Conservation (phyloP, 2,797 vertebrate genomes). For the Oreochromis mossambicus region DNA sequence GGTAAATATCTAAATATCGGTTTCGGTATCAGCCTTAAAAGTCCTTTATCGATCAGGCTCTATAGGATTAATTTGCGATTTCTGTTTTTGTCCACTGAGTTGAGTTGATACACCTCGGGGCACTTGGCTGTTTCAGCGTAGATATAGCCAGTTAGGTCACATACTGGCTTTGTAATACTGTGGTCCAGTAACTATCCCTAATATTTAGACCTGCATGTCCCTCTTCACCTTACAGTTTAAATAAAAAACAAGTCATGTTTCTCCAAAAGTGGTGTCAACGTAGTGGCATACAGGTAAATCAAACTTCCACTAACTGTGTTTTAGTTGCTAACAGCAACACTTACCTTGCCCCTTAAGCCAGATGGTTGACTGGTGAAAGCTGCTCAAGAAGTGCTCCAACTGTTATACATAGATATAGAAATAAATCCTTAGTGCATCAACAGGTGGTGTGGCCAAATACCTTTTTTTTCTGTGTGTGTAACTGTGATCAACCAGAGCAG, state of each 20-base stretch:
- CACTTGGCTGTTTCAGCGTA: neutral
- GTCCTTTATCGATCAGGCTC: neutral
- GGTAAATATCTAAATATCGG: neutral
- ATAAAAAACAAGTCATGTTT: neutral
- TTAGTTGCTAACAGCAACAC: neutral
- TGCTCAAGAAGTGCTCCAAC: neutral
- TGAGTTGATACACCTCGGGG: neutral
- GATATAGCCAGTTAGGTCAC: rapidly evolving
- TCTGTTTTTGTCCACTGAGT: neutral
- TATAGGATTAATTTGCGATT: rapidly evolving
- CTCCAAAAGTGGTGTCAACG: neutral
- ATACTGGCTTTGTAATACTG: neutral
- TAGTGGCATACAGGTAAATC: neutral
- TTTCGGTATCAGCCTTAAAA: neutral
- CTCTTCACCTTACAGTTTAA: neutral
- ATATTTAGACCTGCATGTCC: neutral
- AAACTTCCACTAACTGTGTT: neutral
- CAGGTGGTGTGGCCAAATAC: neutral
- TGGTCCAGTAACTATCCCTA: neutral
- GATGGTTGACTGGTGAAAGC: neutral
- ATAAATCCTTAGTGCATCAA: neutral
- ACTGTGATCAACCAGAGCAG: neutral
- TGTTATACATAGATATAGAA: neutral
- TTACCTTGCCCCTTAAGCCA: neutral
- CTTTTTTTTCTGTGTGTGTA: neutral